phyloP scores from a whole-genome alignment of 1,140 invertebrate species.

The Latrodectus geometricus region DNA sequence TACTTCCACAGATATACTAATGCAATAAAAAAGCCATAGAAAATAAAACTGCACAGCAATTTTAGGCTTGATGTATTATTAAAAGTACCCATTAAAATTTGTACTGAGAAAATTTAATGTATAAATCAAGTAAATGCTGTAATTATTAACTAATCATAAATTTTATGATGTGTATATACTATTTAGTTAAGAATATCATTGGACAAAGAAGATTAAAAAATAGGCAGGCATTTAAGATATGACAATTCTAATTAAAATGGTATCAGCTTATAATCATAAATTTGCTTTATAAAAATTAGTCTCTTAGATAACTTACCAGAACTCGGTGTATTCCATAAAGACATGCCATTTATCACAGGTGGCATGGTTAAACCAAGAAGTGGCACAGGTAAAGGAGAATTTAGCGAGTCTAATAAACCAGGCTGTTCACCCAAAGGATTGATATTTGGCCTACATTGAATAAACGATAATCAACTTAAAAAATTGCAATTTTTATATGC shows the following conservation, averaged over 20 bases:
- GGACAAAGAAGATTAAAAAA: too few species aligned
- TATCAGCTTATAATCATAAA: not conserved
- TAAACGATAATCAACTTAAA: not conserved
- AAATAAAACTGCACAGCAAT: too few species aligned
- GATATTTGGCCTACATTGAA: conserved; percentile 1
- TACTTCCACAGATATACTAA: too few species aligned
- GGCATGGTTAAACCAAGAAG: conserved; percentile 34
- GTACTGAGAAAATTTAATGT: too few species aligned
- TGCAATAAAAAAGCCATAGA: too few species aligned
- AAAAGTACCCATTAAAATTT: too few species aligned
- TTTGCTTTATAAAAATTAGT: not conserved
- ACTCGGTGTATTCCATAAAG: conserved; percentile 26
- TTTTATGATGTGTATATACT: too few species aligned
- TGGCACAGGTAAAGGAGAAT: conserved; percentile 7
- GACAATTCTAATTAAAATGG: not conserved
- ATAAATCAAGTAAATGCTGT: too few species aligned
- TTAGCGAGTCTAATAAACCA: conserved; percentile 12
- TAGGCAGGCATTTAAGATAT: not conserved
- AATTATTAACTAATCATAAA: too few species aligned
- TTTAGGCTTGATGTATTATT: too few species aligned
- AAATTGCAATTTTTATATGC: too few species aligned
- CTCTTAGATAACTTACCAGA: not conserved
- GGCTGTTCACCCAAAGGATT: conserved; percentile 15
- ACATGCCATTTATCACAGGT: conserved; percentile 29
- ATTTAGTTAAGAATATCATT: too few species aligned